Percentiles rank a stretch among this genome's conserved stretches.
Conservation (phyloP, 2,797 vertebrate species). For the Carapus acus region DNA sequence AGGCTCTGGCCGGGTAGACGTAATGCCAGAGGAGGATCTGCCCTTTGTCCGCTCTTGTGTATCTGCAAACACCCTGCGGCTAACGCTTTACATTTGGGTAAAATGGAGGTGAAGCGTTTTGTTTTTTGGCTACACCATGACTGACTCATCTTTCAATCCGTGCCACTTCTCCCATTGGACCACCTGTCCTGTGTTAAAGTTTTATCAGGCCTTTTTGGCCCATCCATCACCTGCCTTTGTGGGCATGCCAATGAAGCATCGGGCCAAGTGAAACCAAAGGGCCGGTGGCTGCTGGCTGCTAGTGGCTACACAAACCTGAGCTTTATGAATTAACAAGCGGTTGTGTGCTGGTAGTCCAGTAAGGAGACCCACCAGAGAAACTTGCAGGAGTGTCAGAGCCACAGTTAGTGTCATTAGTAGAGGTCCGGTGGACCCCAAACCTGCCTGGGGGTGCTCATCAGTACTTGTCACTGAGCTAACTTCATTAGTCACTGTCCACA, state of each 20-base stretch:
- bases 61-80: too few relatives aligned
- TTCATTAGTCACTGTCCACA: constrained; percentile 76
- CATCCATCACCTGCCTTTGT: constrained; percentile 67
- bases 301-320: constrained; percentile 39
- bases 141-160: constrained; percentile 57
- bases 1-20: constrained; percentile 56
- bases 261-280: constrained; percentile 55
- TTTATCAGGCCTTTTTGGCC: constrained; percentile 66
- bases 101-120: constrained; percentile 16
- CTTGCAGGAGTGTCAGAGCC: constrained; percentile 44
- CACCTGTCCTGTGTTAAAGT: constrained; percentile 69
- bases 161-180: constrained; percentile 52
- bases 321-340: constrained; percentile 50
- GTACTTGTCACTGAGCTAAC: constrained; percentile 70
- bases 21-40: constrained; percentile 41
- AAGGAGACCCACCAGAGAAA: constrained; percentile 29
- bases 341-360: constrained; percentile 25
- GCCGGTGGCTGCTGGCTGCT: constrained; percentile 38
- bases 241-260: constrained; percentile 53
- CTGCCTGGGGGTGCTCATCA: constrained; percentile 70
- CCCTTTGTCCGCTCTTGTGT: constrained; percentile 2
- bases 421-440: constrained; percentile 48
- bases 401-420: constrained; percentile 61
- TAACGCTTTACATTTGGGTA: background rate
- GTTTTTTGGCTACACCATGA: constrained; percentile 1